These are phyloP conservation scores for Meiosimyza platycephala DNA, from an alignment of 2,888 invertebrate genomes.

Conservation along the genomic window DNA sequence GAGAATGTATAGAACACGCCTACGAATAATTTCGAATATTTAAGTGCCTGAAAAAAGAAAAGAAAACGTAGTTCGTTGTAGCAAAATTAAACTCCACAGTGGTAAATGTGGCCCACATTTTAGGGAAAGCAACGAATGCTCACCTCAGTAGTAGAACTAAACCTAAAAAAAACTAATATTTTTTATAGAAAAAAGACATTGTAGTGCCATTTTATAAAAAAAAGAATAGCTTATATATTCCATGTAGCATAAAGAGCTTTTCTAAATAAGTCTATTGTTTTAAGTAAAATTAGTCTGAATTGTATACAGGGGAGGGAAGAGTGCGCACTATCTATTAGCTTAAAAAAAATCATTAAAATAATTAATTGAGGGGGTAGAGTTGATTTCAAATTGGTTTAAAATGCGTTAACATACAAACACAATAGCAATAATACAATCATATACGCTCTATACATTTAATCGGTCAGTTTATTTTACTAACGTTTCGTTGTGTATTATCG, in stretches of 20 bases:
- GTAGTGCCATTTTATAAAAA: conserved; percentile 31
- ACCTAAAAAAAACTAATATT: conserved; percentile 18
- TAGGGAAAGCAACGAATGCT: conserved; percentile 25
- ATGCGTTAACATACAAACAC: no score
- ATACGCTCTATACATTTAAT: no score
- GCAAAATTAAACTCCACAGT: background rate
- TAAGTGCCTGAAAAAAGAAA: conserved; percentile 34
- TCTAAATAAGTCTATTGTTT: conserved; percentile 22
- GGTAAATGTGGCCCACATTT: background rate
- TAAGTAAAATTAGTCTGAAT: conserved; percentile 18
- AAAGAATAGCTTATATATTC: background rate
- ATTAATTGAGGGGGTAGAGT: no score
- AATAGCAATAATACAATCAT: no score
- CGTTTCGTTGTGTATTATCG: no score
- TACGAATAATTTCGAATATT: conserved; percentile 14
- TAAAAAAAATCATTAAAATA: no score
- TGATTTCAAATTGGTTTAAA: no score
- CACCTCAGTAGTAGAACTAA: conserved; percentile 16
- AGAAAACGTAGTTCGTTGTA: conserved; percentile 11
- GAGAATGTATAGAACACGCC: conserved; percentile 1
- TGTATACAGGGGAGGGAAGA: background rate
- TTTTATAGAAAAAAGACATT: conserved; percentile 25
- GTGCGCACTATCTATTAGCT: no score
- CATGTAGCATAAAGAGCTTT: background rate
- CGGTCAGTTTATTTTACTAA: no score